These are phyloP conservation scores for Zosterops borbonicus DNA, from an alignment of 2,113 vertebrate species.

Conservation along the genomic window DNA sequence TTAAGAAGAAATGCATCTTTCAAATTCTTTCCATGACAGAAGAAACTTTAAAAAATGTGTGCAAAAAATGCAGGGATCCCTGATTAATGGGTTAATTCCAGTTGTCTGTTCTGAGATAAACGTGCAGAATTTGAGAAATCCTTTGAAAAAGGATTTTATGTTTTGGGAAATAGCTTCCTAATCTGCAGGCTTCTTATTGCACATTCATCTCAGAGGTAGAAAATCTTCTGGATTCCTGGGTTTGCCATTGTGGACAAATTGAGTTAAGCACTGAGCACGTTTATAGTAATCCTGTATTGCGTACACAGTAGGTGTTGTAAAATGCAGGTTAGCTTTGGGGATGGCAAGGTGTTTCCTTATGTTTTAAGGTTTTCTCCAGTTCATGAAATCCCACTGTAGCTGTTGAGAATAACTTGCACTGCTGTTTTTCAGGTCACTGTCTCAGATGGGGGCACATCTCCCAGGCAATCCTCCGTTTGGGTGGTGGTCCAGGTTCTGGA, in stretches of 20 bases:
- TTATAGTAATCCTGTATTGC: neutral
- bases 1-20: constrained; percentile 14
- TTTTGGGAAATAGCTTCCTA: neutral
- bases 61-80: neutral
- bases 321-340: neutral
- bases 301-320: neutral
- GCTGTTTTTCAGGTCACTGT: constrained; percentile 83
- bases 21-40: neutral
- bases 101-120: neutral
- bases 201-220: neutral
- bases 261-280: neutral
- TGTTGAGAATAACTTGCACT: neutral
- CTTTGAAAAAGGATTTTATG: neutral
- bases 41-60: neutral
- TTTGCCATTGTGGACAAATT: neutral
- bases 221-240: neutral
- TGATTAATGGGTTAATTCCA: neutral
- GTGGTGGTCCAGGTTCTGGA: constrained; percentile 91
- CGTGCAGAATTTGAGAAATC: neutral
- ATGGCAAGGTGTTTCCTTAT: neutral
- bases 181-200: neutral
- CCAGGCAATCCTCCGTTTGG: constrained; percentile 88
- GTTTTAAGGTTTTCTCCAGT: rapidly evolving
- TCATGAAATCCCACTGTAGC: neutral
- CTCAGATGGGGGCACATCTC: constrained; percentile 85